Percentiles rank a stretch among this genome's conserved stretches.
These are phyloP conservation scores for Vandiemenella viatica DNA, from an alignment of 2,888 invertebrate genomes.

Conservation along the genomic window DNA sequence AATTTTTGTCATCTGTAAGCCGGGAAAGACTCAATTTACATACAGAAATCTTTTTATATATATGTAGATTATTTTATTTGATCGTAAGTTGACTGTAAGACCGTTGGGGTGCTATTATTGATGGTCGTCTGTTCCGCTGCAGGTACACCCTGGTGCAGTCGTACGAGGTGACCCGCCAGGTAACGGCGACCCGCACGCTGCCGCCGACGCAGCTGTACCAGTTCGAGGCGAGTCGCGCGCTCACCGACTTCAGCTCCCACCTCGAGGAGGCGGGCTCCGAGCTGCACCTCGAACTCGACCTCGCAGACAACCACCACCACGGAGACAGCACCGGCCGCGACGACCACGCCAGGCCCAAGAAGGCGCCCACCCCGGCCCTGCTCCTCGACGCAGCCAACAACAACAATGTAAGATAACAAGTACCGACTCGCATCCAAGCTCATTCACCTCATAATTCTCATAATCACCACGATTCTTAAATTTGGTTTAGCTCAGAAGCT, in stretches of 20 bases:
- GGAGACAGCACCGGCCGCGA: slow-evolving; percentile 19
- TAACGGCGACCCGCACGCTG: slow-evolving; percentile 79
- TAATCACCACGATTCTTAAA: too few relatives aligned
- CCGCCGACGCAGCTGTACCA: slow-evolving; percentile 78
- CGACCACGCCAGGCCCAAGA: not conserved
- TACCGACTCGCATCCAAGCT: too few relatives aligned
- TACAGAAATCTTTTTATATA: too few relatives aligned
- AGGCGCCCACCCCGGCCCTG: not conserved
- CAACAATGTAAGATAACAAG: too few relatives aligned
- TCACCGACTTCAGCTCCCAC: slow-evolving; percentile 77
- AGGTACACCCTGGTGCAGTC: slow-evolving; percentile 71
- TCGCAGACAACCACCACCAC: slow-evolving; percentile 61
- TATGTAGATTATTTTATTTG: too few relatives aligned
- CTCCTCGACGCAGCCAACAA: too few relatives aligned
- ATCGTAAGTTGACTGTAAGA: too few relatives aligned
- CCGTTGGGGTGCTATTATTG: too few relatives aligned
- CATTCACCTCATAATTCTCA: too few relatives aligned
- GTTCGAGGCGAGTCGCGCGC: slow-evolving; percentile 69
- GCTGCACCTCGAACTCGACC: slow-evolving; percentile 69
- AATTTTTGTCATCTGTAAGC: too few relatives aligned
- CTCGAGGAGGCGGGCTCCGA: slow-evolving; percentile 82
- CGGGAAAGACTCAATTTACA: too few relatives aligned
- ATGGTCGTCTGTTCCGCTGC: not conserved
- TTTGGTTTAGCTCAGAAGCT: too few relatives aligned
- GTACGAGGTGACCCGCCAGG: slow-evolving; percentile 69